These are phyloP conservation scores for Cyprinodon variegatus DNA, from an alignment of 2,113 vertebrate species.

Conservation along the genomic window DNA sequence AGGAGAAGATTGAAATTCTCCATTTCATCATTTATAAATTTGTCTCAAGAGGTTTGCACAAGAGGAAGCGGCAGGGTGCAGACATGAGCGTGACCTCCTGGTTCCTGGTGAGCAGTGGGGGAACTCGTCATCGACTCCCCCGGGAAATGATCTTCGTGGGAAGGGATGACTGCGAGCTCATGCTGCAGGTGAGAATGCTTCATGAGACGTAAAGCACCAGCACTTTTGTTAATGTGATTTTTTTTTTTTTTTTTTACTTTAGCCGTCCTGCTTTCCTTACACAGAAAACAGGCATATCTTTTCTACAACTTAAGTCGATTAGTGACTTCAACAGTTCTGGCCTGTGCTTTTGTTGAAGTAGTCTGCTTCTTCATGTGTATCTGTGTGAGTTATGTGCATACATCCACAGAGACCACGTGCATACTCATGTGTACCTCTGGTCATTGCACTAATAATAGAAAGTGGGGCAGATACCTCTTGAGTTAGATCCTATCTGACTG, in stretches of 20 bases:
- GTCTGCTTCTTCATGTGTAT: conserved; percentile 14
- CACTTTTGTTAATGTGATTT: background rate
- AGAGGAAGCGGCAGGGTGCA: conserved; percentile 57
- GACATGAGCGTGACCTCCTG: conserved; percentile 99
- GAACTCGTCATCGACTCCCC: conserved; percentile 95
- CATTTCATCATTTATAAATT: background rate
- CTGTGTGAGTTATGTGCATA: conserved; percentile 14
- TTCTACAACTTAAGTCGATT: background rate
- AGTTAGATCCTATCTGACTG: conserved; percentile 67
- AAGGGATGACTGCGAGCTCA: conserved; percentile 98
- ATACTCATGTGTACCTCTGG: conserved; percentile 45
- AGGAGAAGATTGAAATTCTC: background rate
- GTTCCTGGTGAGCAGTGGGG: conserved; percentile 99
- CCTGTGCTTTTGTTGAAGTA: background rate
- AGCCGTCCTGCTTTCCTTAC: too few relatives aligned
- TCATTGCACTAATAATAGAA: conserved; percentile 78
- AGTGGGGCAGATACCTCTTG: conserved; percentile 76
- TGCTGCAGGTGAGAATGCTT: conserved; percentile 91
- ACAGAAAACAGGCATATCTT: background rate
- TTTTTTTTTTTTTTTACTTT: too few relatives aligned
- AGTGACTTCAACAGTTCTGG: background rate
- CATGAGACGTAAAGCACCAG: background rate
- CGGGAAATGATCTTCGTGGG: conserved; percentile 99
- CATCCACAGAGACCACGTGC: conserved; percentile 25
- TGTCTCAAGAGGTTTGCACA: conserved; percentile 34